Evolutionary conservation across 2,888 invertebrate genomes (phyloP).

Genomic region (Aricia artaxerxes): DNA sequence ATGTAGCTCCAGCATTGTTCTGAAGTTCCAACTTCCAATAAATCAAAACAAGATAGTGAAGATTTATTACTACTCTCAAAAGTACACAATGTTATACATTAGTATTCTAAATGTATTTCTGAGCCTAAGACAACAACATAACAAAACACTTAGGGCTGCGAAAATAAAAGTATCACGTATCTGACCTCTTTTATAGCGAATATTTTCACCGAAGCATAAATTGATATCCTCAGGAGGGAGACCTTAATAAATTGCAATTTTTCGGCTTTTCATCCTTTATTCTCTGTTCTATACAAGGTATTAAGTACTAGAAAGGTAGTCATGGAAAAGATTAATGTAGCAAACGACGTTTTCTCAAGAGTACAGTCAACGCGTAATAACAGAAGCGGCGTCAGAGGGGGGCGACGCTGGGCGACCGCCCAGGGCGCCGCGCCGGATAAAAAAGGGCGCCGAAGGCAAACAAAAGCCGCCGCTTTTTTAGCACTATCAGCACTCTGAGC

Average conservation of each 20-base stretch:
- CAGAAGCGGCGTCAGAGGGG: not conserved
- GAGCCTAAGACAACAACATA: conserved; percentile 18
- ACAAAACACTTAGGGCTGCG: conserved; percentile 5
- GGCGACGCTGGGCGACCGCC: too few relatives aligned
- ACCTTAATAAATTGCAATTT: not conserved
- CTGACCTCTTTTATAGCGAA: conserved; percentile 3
- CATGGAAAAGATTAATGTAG: not conserved
- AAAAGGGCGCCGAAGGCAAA: too few relatives aligned
- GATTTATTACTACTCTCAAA: not conserved
- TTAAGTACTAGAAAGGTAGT: not conserved
- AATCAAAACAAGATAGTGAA: not conserved
- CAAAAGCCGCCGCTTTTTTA: too few relatives aligned
- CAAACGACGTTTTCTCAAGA: not conserved
- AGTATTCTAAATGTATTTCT: conserved; percentile 5
- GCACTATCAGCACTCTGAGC: too few relatives aligned
- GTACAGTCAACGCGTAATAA: not conserved
- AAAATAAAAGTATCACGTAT: conserved; percentile 19
- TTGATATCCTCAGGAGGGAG: not conserved
- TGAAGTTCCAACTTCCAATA: not conserved
- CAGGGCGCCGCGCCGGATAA: too few relatives aligned
- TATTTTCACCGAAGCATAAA: conserved; percentile 6
- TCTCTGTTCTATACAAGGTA: not conserved
- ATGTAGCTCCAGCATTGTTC: not conserved
- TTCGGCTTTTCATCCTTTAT: not conserved
- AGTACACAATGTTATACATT: not conserved